Conservation (phyloP, 92 coral and sea anemone species). For the Montipora capitata region DNA sequence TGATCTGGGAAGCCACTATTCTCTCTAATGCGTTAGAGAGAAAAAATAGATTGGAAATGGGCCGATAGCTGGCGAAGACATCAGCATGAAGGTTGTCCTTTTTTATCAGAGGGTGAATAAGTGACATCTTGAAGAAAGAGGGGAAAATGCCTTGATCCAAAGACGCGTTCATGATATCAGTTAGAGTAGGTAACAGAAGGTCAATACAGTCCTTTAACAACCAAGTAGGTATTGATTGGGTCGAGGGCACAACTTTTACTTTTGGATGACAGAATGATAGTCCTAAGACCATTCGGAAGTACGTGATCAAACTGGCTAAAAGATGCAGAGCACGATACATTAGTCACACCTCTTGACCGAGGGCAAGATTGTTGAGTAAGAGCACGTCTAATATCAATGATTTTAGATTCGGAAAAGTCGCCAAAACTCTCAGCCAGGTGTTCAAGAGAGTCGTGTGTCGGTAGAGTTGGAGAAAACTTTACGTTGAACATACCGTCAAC, state of each 20-base stretch:
- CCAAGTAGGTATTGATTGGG: slow-evolving; percentile 33
- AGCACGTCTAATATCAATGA: neutral
- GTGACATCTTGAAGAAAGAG: slow-evolving; percentile 19
- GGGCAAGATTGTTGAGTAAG: neutral
- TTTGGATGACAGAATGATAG: slow-evolving; percentile 34
- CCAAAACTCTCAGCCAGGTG: slow-evolving; percentile 42
- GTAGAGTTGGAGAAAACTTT: slow-evolving; percentile 41
- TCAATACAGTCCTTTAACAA: slow-evolving; percentile 52
- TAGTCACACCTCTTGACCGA: slow-evolving; percentile 21
- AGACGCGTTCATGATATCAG: slow-evolving; percentile 39
- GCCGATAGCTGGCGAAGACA: slow-evolving; percentile 19
- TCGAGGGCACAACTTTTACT: slow-evolving; percentile 42
- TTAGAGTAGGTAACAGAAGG: slow-evolving; percentile 27
- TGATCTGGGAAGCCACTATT: slow-evolving; percentile 1
- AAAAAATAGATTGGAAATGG: slow-evolving; percentile 21
- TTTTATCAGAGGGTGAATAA: slow-evolving; percentile 18
- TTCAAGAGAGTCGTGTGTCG: slow-evolving; percentile 33
- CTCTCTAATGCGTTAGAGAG: neutral
- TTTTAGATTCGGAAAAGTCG: slow-evolving; percentile 16
- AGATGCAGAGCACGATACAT: slow-evolving; percentile 21
- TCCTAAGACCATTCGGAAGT: slow-evolving; percentile 17
- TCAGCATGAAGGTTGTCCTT: slow-evolving; percentile 26
- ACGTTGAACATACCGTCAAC: slow-evolving; percentile 51
- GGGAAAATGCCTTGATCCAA: slow-evolving; percentile 19
- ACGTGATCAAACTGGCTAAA: slow-evolving; percentile 27